Evolutionary conservation across 2,888 invertebrate species (phyloP).

Genomic region (Cerastis leucographa): DNA sequence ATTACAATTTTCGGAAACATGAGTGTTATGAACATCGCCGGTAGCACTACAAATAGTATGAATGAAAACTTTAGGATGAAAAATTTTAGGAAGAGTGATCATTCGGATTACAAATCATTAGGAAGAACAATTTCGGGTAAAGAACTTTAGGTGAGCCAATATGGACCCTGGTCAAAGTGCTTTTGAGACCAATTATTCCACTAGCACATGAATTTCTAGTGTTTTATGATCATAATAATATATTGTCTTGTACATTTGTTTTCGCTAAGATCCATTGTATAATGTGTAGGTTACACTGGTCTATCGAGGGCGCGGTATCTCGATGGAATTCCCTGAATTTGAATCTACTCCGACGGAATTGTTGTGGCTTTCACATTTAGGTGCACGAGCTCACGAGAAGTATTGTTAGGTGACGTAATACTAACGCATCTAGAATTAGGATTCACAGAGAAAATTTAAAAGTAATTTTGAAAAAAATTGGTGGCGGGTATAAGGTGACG

Average conservation of each 20-base stretch:
- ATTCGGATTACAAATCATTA: no score
- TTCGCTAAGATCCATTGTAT: neutral
- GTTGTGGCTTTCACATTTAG: constrained; percentile 17
- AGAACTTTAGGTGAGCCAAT: no score
- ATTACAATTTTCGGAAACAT: no score
- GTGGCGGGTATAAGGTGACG: neutral
- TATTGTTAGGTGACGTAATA: neutral
- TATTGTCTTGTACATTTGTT: neutral
- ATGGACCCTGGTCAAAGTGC: neutral
- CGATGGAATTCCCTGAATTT: constrained; percentile 42
- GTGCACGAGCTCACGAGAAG: neutral
- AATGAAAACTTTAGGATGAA: no score
- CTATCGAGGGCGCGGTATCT: constrained; percentile 26
- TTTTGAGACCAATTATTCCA: neutral
- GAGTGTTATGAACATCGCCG: no score
- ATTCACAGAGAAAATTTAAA: neutral
- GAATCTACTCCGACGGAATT: constrained; percentile 27
- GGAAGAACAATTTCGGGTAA: no score
- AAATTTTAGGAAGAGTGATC: no score
- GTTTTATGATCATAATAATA: neutral
- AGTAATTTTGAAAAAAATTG: neutral
- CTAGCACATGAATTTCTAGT: neutral
- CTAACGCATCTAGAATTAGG: neutral
- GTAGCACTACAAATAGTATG: no score
- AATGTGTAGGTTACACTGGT: neutral